Base-by-base conservation (phyloP, 2,888 invertebrate species). In the Graphium colonna region DNA sequence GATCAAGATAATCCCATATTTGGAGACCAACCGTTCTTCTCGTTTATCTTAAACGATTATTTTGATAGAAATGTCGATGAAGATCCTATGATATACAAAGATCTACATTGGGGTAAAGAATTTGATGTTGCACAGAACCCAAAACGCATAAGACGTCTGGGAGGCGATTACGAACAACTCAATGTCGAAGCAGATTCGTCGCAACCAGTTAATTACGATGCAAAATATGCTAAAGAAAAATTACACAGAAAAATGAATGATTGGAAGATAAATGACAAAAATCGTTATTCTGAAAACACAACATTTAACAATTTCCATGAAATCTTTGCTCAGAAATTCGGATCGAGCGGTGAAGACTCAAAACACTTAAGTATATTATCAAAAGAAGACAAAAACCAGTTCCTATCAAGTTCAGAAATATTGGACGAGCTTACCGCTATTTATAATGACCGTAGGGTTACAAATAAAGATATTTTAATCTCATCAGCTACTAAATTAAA, bases 11-110 rank as follows among this genome's bases (percentile, higher is more conserved):
- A 81, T 59, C 85, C 84, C 3, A 65, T 78, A 31, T 60, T 52
- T 42, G 82, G 76, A 8, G 69, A 84, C 52, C 71, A 71, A 51
- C 82, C 84, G 1, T 85, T 84, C 58, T 77, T 83, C 52, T 82
- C 84, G 0, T 82, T 73, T 58, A 73, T 79, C 28, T 59, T 86
- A 9, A 79, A 79, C 51, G 82, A 86, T 63, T 82, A 85, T 61
- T 77, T 65, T 53, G 78, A 83, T 57, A 79, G 68, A 58, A 74
- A 65, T 45, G 53, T 60, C 16, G 74, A 77, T 26, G 78, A 81
- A 1, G 85, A 87, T 61, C 71, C 77, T 10, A 52, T 82, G 10
- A 52, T 63, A 31, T 81, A 82, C 43, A 82, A 76, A 65, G 82
- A 75, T 12, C 58, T 78, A 16, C 65, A 78, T 56, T 81, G 78